Conservation (phyloP, 2,888 invertebrate species). For the Gari tellinella region DNA sequence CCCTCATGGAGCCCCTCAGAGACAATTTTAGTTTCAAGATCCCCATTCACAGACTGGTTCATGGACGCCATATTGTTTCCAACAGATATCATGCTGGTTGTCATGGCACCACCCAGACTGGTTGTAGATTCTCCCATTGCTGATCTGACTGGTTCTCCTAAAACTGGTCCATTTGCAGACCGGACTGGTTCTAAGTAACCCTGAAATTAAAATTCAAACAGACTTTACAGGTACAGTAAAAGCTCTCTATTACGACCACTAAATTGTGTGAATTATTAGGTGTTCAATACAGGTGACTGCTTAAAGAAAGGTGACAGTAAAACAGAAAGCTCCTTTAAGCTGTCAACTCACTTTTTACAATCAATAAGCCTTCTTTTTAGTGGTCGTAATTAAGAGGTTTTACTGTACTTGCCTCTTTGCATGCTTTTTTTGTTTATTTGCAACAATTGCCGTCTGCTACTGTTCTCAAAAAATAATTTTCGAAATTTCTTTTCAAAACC, state of each 20-base stretch:
- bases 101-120: conserved; percentile 43
- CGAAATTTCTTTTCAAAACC: too few relatives aligned
- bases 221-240: too few relatives aligned
- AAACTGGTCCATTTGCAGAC: conserved; percentile 30
- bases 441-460: too few relatives aligned
- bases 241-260: too few relatives aligned
- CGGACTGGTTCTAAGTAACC: conserved; percentile 77
- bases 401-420: too few relatives aligned
- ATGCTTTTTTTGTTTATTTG: too few relatives aligned
- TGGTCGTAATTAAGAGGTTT: too few relatives aligned
- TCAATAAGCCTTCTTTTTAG: too few relatives aligned
- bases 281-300: too few relatives aligned
- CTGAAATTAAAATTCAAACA: conserved; percentile 42
- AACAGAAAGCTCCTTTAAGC: not conserved
- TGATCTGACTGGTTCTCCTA: conserved; percentile 33
- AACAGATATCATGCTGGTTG: conserved; percentile 46
- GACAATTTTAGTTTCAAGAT: conserved; percentile 13
- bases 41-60: conserved; percentile 24
- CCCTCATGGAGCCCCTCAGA: conserved; percentile 10
- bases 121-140: conserved; percentile 45
- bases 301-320: too few relatives aligned
- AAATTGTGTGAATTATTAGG: too few relatives aligned
- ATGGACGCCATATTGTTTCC: conserved; percentile 39
- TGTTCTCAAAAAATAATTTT: too few relatives aligned
- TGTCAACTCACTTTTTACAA: not conserved